Evolutionary conservation across 2,888 invertebrate genomes (phyloP), one percentile per base, ranked within the genome.

Genomic region (Agapostemon virescens): DNA sequence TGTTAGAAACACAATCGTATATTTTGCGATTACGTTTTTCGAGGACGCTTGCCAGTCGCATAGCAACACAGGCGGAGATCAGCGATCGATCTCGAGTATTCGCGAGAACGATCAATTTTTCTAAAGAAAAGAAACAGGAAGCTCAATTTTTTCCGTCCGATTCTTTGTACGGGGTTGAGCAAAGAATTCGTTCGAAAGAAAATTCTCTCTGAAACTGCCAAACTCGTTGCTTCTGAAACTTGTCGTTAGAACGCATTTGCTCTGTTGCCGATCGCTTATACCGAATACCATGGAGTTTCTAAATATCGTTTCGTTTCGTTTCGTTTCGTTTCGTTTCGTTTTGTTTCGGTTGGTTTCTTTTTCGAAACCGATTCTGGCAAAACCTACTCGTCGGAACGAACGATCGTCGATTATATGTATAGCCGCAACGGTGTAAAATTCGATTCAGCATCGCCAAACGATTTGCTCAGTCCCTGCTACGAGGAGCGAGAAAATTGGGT

Each of bases 21-120:
- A 90, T 90, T 90, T 90, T 90, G 85, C 86, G 86, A 90, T 85
- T 87, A 84, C 81, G 75, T 85, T 87, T 88, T 58, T 87, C 85
- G 84, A 82, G 77, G 81, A 85, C 73, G 84, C 85, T 85, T 87
- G 76, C 73, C 75, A 79, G 67, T 82, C 64, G 69, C 26, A 63
- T 69, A 84, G 71, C 66, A 72, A 68, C 76, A 42, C 76, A 36
- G 73, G 76, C 23, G 42, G 49, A 58, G 42, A 83, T 61, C 70
- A 83, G 75, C 52, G 75, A 61, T 52, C 67, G 78, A 73, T 75
- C n/a, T n/a, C 64, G 61, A 73, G 64, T 73, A 79, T 67, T 49
- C 58, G 69, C 67, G 78, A 83, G 82, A 86, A 85, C 85, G 87
- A 86, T 85, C 85, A 81, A 85, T 86, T 87, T 86, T 86, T 86